These are phyloP conservation scores for Tautogolabrus adspersus DNA, from an alignment of 2,113 vertebrate genomes.

Conservation along the genomic window DNA sequence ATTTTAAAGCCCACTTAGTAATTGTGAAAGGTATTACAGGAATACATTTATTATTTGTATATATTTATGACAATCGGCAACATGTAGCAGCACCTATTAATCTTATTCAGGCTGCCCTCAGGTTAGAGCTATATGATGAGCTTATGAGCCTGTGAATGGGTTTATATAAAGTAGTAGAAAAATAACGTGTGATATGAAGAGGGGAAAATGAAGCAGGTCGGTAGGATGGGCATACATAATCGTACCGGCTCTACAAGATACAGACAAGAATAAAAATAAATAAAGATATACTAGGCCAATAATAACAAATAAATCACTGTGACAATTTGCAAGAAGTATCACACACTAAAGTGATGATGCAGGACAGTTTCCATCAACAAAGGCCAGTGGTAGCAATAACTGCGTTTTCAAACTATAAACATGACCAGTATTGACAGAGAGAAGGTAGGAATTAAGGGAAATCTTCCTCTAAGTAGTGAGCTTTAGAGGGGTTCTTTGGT, in stretches of 20 bases:
- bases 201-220: background rate
- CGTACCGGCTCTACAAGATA: background rate
- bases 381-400: too few relatives aligned
- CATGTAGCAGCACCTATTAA: background rate
- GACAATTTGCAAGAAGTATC: too few relatives aligned
- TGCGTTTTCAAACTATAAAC: too few relatives aligned
- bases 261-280: background rate
- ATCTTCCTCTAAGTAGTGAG: too few relatives aligned
- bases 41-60: background rate
- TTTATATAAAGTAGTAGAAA: background rate
- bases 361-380: too few relatives aligned
- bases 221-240: background rate
- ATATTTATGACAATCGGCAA: background rate
- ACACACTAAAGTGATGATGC: too few relatives aligned
- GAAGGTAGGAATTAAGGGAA: too few relatives aligned
- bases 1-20: background rate
- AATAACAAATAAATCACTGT: too few relatives aligned
- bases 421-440: too few relatives aligned
- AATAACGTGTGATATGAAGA: background rate
- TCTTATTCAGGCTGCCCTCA: background rate
- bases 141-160: constrained; percentile 2
- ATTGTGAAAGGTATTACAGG: background rate
- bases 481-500: too few relatives aligned
- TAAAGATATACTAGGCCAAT: too few relatives aligned
- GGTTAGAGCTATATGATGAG: constrained; percentile 6